Conservation (phyloP, 2,113 vertebrate species). For the Mus spicilegus region DNA sequence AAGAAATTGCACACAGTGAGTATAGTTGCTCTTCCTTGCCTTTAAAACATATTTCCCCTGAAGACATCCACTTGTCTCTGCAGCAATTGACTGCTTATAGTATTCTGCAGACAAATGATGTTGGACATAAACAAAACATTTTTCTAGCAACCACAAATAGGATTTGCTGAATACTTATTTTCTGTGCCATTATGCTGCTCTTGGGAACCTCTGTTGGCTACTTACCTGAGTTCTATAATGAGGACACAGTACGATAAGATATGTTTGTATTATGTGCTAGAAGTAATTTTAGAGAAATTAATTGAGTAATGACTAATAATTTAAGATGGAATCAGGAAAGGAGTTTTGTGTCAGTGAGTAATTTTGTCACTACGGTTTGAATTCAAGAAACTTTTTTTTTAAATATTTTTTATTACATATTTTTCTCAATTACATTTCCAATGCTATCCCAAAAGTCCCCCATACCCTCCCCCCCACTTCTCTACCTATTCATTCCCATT, state of each 20-base stretch:
- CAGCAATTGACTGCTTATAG: conserved; percentile 85
- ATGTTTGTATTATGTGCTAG: not conserved
- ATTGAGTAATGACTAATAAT: not conserved
- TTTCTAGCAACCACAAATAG: conserved; percentile 80
- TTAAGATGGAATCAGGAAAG: not conserved
- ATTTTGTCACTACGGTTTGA: not conserved
- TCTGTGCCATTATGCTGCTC: not conserved
- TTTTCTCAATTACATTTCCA: too few relatives aligned
- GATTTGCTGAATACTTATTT: not conserved
- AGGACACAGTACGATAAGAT: not conserved
- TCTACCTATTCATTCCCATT: too few relatives aligned
- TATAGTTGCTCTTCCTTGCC: not conserved
- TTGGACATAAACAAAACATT: conserved; percentile 92
- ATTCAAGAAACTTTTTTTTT: too few relatives aligned
- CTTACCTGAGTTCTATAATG: not conserved
- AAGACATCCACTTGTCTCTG: conserved; percentile 92
- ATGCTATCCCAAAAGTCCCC: too few relatives aligned
- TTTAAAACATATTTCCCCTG: conserved; percentile 42
- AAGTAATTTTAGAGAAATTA: not conserved
- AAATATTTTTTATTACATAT: too few relatives aligned
- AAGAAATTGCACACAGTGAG: not conserved
- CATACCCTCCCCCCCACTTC: too few relatives aligned
- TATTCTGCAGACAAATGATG: conserved; percentile 89
- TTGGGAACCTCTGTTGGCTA: not conserved
- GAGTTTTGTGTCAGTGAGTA: not conserved